Percentiles rank a stretch among this genome's conserved stretches.
Conservation (phyloP, 1,140 invertebrate genomes). For the Caenorhabditis remanei region DNA sequence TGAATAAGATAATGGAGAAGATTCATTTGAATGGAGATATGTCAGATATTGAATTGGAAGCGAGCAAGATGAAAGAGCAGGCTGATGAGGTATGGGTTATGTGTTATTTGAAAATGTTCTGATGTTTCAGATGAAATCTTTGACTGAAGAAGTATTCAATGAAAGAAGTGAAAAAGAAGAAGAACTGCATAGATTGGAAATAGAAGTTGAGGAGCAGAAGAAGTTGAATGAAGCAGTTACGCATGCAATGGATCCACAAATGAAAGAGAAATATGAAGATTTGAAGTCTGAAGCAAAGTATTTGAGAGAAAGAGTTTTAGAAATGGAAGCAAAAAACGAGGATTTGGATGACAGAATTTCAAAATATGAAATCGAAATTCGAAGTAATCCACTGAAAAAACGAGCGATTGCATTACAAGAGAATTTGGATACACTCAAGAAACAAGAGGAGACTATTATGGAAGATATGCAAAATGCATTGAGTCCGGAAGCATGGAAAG, state of each 20-base stretch:
- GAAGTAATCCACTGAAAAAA: constrained; percentile 43
- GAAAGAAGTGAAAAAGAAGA: constrained; percentile 16
- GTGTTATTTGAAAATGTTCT: too few species aligned
- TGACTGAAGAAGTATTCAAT: constrained; percentile 23
- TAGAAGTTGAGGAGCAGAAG: constrained; percentile 22
- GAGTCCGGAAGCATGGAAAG: constrained; percentile 24
- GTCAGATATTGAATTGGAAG: constrained; percentile 48
- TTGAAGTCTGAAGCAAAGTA: constrained; percentile 29
- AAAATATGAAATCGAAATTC: constrained; percentile 42
- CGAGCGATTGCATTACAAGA: not conserved
- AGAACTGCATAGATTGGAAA: not conserved
- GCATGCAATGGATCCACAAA: constrained; percentile 44
- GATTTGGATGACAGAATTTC: constrained; percentile 30
- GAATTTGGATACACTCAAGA: not conserved
- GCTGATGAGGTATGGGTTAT: constrained; percentile 1
- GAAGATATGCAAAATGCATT: constrained; percentile 47
- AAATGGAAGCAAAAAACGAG: constrained; percentile 33
- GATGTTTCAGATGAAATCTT: constrained; percentile 27
- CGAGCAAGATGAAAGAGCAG: constrained; percentile 41
- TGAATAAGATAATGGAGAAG: constrained; percentile 47
- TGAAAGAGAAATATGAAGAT: constrained; percentile 37
- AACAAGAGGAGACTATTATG: constrained; percentile 28
- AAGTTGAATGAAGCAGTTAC: constrained; percentile 42
- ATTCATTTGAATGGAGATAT: constrained; percentile 53
- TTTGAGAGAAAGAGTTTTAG: constrained; percentile 6